Evolutionary conservation across 2,888 invertebrate species (phyloP), one percentile per base, ranked within the genome.

Genomic region (Yponomeuta evonymella): DNA sequence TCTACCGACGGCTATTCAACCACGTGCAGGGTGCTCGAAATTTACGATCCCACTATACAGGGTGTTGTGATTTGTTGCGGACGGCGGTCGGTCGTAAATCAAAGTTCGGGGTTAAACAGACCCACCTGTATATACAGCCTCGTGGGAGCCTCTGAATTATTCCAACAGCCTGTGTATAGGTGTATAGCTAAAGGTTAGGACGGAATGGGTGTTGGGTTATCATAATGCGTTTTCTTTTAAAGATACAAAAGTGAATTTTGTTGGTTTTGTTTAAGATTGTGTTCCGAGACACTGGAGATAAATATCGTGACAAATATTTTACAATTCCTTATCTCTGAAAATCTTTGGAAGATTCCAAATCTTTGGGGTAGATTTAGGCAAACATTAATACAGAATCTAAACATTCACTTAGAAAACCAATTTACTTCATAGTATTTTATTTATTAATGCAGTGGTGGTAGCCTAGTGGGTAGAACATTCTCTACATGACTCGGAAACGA

Each of bases 1-100:
- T 29, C 65, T 11, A 65, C 65, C 65, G 30, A 8, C 43, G 29
- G 11, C 67, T 48, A 67, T 67, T 67, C 43, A 67, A 67, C 67
- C 67, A n/a, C 67, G 43, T 67, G 48, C 43, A 67, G 67, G 67
- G 36, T n/a, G 67, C 23, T 48, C n/a, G 48, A 48, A 67, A 67
- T 67, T 67, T 67, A 67, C 67, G 67, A 67, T 23, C 67, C 48
- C 48, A 67, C 67, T 67, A 67, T 67, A 67, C 67, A 67, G 67
- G 67, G 67, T 67, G 67, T 67, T 51, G 51, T 69, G 69, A 69
- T 69, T 69, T 69, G 69, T 69, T 12, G 69, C 58, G 15, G 23
- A 23, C 65, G 67, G 51, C 69, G 30, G 58, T 11, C 36, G 51
- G 30, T 12, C 62, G 62, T 69, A 69, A 58, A 69, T 69, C 69